A percentile compares a stretch with the other conserved stretches of the same genome.
Evolutionary conservation across 2,888 invertebrate genomes (phyloP).

Genomic region (Apodemia duryi): DNA sequence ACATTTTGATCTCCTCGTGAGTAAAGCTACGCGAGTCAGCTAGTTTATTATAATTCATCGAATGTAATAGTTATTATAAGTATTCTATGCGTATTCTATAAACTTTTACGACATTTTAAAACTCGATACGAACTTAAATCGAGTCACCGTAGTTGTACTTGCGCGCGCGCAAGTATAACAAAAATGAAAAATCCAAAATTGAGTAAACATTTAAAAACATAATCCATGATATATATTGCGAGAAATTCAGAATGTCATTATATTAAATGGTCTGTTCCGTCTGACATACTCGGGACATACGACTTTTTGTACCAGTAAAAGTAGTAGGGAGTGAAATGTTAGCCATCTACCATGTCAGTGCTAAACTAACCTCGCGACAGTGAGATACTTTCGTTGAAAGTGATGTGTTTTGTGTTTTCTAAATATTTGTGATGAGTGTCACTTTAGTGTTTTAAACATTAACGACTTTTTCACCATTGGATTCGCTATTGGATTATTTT

Average conservation of each 20-base stretch:
- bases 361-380: slow-evolving; percentile 34
- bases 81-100: too few relatives aligned
- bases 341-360: slow-evolving; percentile 43
- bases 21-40: too few relatives aligned
- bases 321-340: slow-evolving; percentile 35
- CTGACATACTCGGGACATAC: slow-evolving; percentile 8
- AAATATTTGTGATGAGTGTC: slow-evolving; percentile 21
- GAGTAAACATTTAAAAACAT: background rate
- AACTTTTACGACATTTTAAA: too few relatives aligned
- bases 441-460: slow-evolving; percentile 19
- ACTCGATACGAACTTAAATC: background rate
- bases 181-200: slow-evolving; percentile 1
- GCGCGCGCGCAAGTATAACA: slow-evolving; percentile 3
- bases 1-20: too few relatives aligned
- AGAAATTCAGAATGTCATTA: slow-evolving; percentile 11
- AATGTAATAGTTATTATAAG: too few relatives aligned
- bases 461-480: background rate
- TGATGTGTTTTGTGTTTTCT: slow-evolving; percentile 18
- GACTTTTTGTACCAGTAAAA: slow-evolving; percentile 20
- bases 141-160: background rate
- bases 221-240: slow-evolving; percentile 4
- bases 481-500: slow-evolving; percentile 19
- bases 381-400: slow-evolving; percentile 23
- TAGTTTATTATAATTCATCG: too few relatives aligned
- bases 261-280: slow-evolving; percentile 4